Conservation (phyloP, 64 coral and sea anemone genomes). For the Porites lutea region DNA sequence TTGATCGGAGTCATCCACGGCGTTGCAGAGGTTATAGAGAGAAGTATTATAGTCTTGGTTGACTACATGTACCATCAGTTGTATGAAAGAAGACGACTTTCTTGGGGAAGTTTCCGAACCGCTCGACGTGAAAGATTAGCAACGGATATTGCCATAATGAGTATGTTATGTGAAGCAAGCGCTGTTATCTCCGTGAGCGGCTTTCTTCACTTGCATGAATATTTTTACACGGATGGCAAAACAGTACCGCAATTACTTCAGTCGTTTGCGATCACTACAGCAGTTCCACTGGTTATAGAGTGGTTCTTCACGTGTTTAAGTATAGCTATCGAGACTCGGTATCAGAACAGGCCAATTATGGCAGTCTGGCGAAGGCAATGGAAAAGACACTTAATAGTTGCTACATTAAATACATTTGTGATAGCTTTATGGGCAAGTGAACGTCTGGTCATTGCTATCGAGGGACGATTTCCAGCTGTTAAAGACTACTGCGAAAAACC, state of each 20-base stretch:
- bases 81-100: no score
- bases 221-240: not conserved
- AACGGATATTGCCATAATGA: not conserved
- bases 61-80: no score
- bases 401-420: not conserved
- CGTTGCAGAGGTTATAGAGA: not conserved
- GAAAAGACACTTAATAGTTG: not conserved
- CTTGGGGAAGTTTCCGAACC: no score
- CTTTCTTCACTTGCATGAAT: not conserved
- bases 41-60: not conserved
- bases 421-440: not conserved
- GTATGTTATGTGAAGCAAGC: not conserved
- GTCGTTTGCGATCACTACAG: not conserved
- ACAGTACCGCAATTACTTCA: not conserved
- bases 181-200: not conserved
- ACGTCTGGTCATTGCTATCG: no score
- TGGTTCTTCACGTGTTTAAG: not conserved
- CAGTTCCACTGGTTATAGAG: not conserved
- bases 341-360: not conserved
- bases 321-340: not conserved
- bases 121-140: no score
- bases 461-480: no score
- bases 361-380: constrained; percentile 1
- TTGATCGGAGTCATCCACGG: constrained; percentile 2
- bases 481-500: no score